Evolutionary conservation across 2,888 invertebrate species (phyloP), one percentile per base, ranked within the genome.

Genomic region (Lycocerus yunnanus): DNA sequence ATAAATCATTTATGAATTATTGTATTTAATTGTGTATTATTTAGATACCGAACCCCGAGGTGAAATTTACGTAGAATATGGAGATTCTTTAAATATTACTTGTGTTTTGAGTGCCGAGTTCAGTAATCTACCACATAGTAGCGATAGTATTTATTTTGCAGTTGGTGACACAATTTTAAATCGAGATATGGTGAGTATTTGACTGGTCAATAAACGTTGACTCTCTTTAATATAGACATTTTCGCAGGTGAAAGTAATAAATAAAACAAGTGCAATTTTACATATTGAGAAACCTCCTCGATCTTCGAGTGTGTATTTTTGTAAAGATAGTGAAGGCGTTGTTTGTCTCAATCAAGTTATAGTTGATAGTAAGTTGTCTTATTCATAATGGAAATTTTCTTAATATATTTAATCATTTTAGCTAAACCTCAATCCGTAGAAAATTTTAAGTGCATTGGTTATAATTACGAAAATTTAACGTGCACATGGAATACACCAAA

Each of bases 371-470:
- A 87, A 89, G 90, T 89, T 81, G 76, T 65, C 4, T 68, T 68
- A 5, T 66, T 66, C 15, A 66, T 14, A 13, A 66, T 10, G 2
- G 1, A 13, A 43, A n/a, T n/a, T 2, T n/a, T 43, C 8, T 43
- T 43, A n/a, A n/a, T 43, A n/a, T n/a, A 43, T n/a, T 2, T 6
- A n/a, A 43, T 43, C n/a, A n/a, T 43, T 43, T 66, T 83, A 91
- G 91, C 85, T 59, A 88, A 89, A 71, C 95, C 95, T 0, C 84
- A 88, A 74, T 85, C 89, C 79, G 92, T 95, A 2, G 86, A 87
- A 9, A 91, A 94, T 84, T 95, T 96, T 82, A 87, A 87, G 20
- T 97, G 96, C 83, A 86, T 92, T 67, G 93, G 94, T 11, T 88
- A 90, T 78, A 94, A 96, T 84, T 93, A 93, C 87, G 90, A 93